A percentile compares a stretch with the other conserved stretches of the same genome.
phyloP scores from a whole-genome alignment of 2,797 vertebrate genomes.

The Kryptopterus vitreolus region DNA sequence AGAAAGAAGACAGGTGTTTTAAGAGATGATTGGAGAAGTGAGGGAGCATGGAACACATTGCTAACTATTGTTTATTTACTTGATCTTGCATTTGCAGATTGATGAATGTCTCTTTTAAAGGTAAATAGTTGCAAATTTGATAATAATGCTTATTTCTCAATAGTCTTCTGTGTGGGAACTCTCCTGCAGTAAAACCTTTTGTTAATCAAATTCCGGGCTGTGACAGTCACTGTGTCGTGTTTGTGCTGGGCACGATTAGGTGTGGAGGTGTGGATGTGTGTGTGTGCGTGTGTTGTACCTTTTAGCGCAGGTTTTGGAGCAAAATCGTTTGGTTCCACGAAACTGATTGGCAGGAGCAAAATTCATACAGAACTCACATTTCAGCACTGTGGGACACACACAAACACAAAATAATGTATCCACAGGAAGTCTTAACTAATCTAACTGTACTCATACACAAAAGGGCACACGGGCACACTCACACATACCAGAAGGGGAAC shows the following conservation, averaged over 20 bases:
- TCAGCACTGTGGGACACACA: constrained; percentile 73
- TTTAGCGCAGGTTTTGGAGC: constrained; percentile 95
- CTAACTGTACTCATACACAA: neutral
- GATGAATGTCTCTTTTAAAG: neutral
- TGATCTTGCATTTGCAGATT: neutral
- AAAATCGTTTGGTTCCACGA: constrained; percentile 94
- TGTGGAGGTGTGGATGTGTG: neutral
- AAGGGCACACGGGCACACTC: neutral
- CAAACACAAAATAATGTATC: neutral
- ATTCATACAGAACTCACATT: constrained; percentile 94
- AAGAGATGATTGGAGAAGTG: too few relatives aligned
- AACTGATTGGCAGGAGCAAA: constrained; percentile 92
- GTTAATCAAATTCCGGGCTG: neutral
- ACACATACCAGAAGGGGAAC: constrained; percentile 66
- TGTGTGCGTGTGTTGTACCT: constrained; percentile 72
- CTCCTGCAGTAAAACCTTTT: neutral
- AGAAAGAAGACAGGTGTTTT: too few relatives aligned
- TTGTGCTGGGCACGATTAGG: neutral
- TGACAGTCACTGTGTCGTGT: neutral
- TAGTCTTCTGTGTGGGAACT: neutral
- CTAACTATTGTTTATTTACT: neutral
- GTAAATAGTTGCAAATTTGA: neutral
- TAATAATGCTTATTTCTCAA: neutral
- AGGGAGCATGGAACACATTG: neutral
- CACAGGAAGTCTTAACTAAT: neutral